Base-by-base conservation (phyloP, 2,113 vertebrate genomes). In the Lophotis ruficrista region DNA sequence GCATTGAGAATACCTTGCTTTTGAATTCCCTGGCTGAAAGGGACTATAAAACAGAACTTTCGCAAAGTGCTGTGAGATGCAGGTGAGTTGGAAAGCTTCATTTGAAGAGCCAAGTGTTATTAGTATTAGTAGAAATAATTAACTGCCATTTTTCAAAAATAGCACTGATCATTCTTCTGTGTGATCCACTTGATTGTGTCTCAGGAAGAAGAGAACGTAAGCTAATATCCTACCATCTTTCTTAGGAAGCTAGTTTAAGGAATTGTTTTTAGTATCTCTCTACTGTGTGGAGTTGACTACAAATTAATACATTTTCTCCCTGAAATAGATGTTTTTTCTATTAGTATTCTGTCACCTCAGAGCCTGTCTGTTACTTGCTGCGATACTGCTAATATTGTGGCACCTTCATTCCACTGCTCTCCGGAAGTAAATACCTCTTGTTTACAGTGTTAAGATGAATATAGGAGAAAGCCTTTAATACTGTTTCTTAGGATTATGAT, bases 281-380 rank as follows among this genome's bases (percentile, higher is more conserved):
- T 9, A 28, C 28, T 0, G 0, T 78, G 57, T 89, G 71, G 31
- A 83, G 66, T 8, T n/a, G 60, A 81, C 68, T 90, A 66, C 77
- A 94, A 86, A 96, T 94, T 92, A 95, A 85, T 82, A 21, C 13
- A 19, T 79, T 83, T 96, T 92, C 69, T 95, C 33, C 35, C 65
- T 95, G 80, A 83, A 95, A 94, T 60, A 25, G 33, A 71, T 68
- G 31, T 83, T 53, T 95, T 94, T 96, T 92, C 88, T 83, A 6
- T 90, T 95, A 83, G 78, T 97, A 90, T 95, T 96, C 72, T 77
- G 68, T 88, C 57, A 62, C 30, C 31, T 48, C 76, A 81, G 62
- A 88, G 82, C 21, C 41, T 50, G 51, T 69, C 88, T 95, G 38
- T 68, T 75, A 35, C 57, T 97, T 33, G 17, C 61, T 64, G 48